Base-by-base conservation (phyloP, 2,797 vertebrate genomes). In the Cirrhinus molitorella region DNA sequence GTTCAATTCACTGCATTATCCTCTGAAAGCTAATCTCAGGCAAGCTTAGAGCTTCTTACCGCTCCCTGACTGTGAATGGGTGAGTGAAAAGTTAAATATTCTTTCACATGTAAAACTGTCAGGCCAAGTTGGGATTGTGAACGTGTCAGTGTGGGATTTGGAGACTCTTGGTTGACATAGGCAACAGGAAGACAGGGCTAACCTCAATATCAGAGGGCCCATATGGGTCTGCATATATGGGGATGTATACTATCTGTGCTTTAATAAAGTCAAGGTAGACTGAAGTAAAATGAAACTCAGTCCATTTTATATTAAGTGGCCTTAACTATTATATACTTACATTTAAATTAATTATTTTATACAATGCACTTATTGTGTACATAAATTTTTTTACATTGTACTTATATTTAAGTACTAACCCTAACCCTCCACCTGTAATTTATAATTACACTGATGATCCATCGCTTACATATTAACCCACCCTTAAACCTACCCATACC, bases 1-100 rank as follows among this genome's bases (percentile, higher is more conserved):
- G 92, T 94, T 95, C 91, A 94, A 94, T 95, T 95, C 94, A 90
- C 93, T 85, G 90, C 91, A 93, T 96, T 95, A 94, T 95, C 93
- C 92, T 91, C 90, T 89, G 91, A 87, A 93, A 95, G 93, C 95
- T 96, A 95, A 96, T 95, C 94, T 95, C 49, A 90, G 89, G 91
- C 88, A 84, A 93, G 90, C 91, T 95, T 95, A 90, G 91, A 47
- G 90, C 91, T 88, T 92, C 93, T 92, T 91, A 88, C 72, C 82
- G 88, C 93, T 93, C 89, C 81, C 89, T 83, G 88, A 84, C 88
- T 79, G 91, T 92, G 92, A 95, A 94, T 92, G 91, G 90, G 87
- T 88, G 93, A 94, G 89, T 90, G 92, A 94, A 95, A 94, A 95
- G 91, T 95, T 94, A 95, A 95, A 95, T 93, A 92, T 92, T 91